Evolutionary conservation across 2,113 vertebrate species (phyloP).

Genomic region (Dasyprocta punctata): DNA sequence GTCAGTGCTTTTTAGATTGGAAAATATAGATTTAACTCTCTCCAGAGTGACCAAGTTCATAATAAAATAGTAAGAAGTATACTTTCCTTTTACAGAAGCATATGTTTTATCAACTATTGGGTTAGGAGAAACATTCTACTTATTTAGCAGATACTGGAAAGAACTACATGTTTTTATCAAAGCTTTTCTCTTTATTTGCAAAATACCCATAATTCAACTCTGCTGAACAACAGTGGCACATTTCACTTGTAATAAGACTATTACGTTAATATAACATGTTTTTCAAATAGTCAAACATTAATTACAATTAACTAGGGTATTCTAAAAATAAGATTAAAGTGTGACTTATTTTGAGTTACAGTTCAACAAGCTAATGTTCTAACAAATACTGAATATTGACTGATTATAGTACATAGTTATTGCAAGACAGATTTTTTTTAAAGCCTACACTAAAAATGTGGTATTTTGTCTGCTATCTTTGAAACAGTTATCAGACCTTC

Average conservation of each 20-base stretch:
- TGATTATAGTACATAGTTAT: constrained; percentile 47
- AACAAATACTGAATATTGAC: constrained; percentile 41
- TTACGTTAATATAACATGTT: constrained; percentile 75
- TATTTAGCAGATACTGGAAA: constrained; percentile 23
- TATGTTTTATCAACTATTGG: neutral
- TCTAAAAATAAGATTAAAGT: constrained; percentile 75
- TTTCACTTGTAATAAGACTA: constrained; percentile 60
- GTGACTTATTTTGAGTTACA: constrained; percentile 73
- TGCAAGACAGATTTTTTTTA: neutral
- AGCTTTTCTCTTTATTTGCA: constrained; percentile 53
- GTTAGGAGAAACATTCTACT: neutral
- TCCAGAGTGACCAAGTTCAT: neutral
- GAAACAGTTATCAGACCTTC: neutral
- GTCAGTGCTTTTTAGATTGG: neutral
- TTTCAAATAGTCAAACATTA: constrained; percentile 78
- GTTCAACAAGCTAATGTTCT: constrained; percentile 69
- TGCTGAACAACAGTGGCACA: neutral
- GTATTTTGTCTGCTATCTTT: neutral
- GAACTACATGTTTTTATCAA: constrained; percentile 25
- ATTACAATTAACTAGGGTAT: constrained; percentile 77
- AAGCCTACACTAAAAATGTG: neutral
- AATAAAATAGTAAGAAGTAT: neutral
- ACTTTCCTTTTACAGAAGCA: neutral
- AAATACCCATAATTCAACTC: constrained; percentile 64
- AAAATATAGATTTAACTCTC: neutral